Evolutionary conservation across 2,888 invertebrate genomes (phyloP).

Genomic region (Formica aserva): DNA sequence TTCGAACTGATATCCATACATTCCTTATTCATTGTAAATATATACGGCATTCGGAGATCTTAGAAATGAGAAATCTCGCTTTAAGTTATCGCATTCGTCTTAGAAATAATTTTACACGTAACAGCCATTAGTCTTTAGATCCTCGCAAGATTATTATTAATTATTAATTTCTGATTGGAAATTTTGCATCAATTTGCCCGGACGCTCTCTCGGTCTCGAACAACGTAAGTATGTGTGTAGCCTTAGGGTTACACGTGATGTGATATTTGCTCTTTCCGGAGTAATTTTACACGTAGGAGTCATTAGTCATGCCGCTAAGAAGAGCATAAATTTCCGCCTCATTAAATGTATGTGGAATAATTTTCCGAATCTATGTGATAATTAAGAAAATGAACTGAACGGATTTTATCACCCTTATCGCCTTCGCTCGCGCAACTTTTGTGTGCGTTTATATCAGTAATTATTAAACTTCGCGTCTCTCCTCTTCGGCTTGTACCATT

Average conservation of each 20-base stretch:
- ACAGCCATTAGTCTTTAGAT: not conserved
- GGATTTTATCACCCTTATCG: constrained; percentile 19
- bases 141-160: constrained; percentile 5
- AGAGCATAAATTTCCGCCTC: constrained; percentile 28
- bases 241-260: constrained; percentile 22
- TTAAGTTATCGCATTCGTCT: too few species aligned
- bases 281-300: constrained; percentile 40
- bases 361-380: constrained; percentile 12
- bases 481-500: constrained; percentile 32
- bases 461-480: constrained; percentile 32
- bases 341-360: constrained; percentile 43
- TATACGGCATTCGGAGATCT: not conserved
- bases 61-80: not conserved
- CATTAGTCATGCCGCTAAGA: constrained; percentile 26
- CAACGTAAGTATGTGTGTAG: not conserved
- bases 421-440: not conserved
- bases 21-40: constrained; percentile 17
- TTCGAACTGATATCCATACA: not conserved
- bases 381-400: constrained; percentile 37
- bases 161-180: constrained; percentile 17
- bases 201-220: not conserved
- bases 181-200: constrained; percentile 16
- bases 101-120: constrained; percentile 7
- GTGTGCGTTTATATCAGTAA: constrained; percentile 23
- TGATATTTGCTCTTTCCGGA: constrained; percentile 38